Evolutionary conservation across 2,888 invertebrate species (phyloP), one percentile per base, ranked within the genome.

Genomic region (Horisme vitalbata): DNA sequence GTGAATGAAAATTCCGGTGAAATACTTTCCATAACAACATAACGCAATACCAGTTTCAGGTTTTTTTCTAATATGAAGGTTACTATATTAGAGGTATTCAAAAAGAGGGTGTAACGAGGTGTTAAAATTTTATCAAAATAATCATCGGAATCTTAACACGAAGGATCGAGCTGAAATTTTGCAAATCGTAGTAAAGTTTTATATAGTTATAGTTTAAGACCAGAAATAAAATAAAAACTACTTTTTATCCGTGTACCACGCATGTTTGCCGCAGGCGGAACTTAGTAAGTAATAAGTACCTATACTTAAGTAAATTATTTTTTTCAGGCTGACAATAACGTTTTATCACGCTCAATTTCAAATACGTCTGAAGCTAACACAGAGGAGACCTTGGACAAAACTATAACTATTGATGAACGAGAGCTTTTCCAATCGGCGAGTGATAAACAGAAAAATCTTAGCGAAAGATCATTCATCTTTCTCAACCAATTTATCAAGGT

Each of bases 391-490:
- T 60, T 38, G 46, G 24, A 32, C 52, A 46, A 55, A 21, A 21
- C 35, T 20, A 30, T 13, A 35, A 35, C 53, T 52, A 45, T 49
- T 13, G 49, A 55, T 13, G 71, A 80, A 11, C 68, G 63, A 7
- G 71, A 70, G 34, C 41, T 85, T 34, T 76, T 69, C 35, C 66
- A 76, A 46, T 52, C 72, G 31, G 64, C 52, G 2, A 56, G 57
- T 2, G 52, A 56, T 6, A 74, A 71, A 60, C 53, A 65, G 14
- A 72, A 66, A 26, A 77, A 68, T 49, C 57, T 80, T 11, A 74
- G 65, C 49, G 76, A 79, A 62, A 70, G 85, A 55, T 78, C 87
- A 12, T 79, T 75, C 41, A 62, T 86, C n/a, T 78, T 65, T 32
- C 65, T 82, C 13, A 79, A 81, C 32, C 71, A 75, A 50, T 74